phyloP scores from a whole-genome alignment of 1,140 invertebrate genomes.

The Bombyx mandarina region DNA sequence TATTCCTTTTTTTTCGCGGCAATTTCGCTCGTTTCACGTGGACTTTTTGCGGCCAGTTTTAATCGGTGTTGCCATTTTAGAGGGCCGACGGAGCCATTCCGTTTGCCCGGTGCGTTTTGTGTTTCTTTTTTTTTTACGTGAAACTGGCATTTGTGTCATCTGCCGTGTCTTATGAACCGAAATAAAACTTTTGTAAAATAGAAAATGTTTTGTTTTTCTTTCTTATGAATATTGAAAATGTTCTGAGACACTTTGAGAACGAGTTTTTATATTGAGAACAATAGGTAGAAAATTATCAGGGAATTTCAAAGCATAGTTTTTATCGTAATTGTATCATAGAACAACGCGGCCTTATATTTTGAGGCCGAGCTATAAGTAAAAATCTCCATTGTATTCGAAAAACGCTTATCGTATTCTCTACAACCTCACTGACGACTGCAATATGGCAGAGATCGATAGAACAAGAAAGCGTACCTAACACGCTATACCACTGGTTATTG shows the following conservation, averaged over 20 bases:
- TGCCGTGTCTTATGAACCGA: conserved; percentile 1
- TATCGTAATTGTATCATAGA: no score
- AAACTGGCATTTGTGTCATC: conserved; percentile 4
- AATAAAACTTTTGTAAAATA: background rate
- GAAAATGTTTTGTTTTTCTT: background rate
- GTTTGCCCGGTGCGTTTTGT: conserved; percentile 32
- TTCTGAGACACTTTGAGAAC: background rate
- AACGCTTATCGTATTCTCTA: no score
- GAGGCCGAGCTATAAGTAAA: no score
- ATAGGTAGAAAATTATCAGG: no score
- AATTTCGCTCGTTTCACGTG: conserved; percentile 41
- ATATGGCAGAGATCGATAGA: no score
- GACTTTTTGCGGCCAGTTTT: conserved; percentile 53
- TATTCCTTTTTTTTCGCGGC: conserved; percentile 36
- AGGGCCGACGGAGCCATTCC: conserved; percentile 28
- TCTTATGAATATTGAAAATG: background rate
- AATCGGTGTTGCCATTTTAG: conserved; percentile 52
- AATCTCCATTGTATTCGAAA: no score
- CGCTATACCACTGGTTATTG: no score
- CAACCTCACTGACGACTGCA: no score
- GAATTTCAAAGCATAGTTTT: no score
- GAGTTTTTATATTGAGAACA: background rate
- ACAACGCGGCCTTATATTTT: no score
- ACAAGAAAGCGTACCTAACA: no score
- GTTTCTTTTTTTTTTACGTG: conserved; percentile 2